These are phyloP conservation scores for Plectropomus leopardus DNA, from an alignment of 2,113 vertebrate genomes.

Conservation along the genomic window DNA sequence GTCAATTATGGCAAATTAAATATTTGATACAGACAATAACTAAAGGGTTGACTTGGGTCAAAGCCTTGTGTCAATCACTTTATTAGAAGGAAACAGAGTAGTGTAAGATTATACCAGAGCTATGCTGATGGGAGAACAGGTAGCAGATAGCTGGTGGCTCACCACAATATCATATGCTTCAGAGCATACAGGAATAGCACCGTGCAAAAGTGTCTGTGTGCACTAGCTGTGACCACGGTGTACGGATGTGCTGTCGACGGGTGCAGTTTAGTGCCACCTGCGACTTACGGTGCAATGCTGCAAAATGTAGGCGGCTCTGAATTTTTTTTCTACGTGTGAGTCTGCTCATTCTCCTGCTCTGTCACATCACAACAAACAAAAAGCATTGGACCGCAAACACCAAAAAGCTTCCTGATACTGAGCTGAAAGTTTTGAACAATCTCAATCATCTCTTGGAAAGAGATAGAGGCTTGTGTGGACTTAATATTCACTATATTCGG, in stretches of 20 bases:
- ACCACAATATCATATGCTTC: constrained; percentile 35
- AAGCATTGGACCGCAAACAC: background rate
- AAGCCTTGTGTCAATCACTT: background rate
- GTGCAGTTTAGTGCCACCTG: constrained; percentile 39
- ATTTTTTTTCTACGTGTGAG: too few relatives aligned
- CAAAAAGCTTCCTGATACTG: background rate
- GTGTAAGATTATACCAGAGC: background rate
- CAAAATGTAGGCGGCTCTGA: background rate
- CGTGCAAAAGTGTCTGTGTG: constrained; percentile 11
- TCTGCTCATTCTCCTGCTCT: background rate
- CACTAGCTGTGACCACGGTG: constrained; percentile 15
- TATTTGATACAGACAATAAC: background rate
- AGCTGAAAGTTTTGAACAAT: background rate
- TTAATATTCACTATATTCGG: background rate
- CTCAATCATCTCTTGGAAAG: background rate
- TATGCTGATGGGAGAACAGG: background rate
- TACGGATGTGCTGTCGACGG: constrained; percentile 54
- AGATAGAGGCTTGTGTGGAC: background rate
- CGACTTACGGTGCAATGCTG: constrained; percentile 22
- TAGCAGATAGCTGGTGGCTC: constrained; percentile 10
- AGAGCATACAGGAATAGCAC: constrained; percentile 31
- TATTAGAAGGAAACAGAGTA: background rate
- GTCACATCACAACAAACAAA: background rate
- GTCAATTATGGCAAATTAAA: background rate
- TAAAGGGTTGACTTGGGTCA: background rate